Evolutionary conservation across 2,113 vertebrate species (phyloP).

Genomic region (Tupaia chinensis): DNA sequence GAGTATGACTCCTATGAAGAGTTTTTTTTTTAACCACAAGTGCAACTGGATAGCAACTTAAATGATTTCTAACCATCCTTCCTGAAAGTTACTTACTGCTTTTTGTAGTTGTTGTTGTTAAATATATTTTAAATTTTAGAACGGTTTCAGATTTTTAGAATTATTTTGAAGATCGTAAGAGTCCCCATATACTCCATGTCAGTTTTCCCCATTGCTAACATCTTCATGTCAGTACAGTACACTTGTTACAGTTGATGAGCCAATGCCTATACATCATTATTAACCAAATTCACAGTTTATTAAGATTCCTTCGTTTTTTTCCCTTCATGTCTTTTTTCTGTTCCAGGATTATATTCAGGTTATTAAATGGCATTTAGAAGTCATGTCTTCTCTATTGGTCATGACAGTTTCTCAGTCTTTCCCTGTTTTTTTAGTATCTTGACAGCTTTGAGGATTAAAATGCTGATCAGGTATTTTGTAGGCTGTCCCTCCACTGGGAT

Average conservation of each 20-base stretch:
- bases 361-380: accelerated
- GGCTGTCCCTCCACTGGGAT: not conserved
- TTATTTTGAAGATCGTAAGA: not conserved
- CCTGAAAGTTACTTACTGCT: not conserved
- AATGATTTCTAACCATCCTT: not conserved
- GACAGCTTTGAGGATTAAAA: not conserved
- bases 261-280: not conserved
- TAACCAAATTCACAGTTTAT: not conserved
- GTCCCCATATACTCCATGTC: accelerated
- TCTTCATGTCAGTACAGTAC: not conserved
- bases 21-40: not conserved
- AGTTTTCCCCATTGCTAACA: not conserved
- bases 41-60: not conserved
- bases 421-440: not conserved
- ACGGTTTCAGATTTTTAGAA: not conserved
- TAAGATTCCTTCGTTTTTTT: not conserved
- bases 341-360: not conserved
- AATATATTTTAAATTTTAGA: not conserved
- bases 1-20: not conserved
- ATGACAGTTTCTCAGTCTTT: not conserved
- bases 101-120: not conserved
- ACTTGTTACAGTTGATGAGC: not conserved
- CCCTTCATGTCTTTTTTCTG: not conserved
- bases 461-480: not conserved
- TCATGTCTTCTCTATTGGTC: not conserved